Evolutionary conservation across 2,888 invertebrate species (phyloP).

Genomic region (Charanyca ferruginea): DNA sequence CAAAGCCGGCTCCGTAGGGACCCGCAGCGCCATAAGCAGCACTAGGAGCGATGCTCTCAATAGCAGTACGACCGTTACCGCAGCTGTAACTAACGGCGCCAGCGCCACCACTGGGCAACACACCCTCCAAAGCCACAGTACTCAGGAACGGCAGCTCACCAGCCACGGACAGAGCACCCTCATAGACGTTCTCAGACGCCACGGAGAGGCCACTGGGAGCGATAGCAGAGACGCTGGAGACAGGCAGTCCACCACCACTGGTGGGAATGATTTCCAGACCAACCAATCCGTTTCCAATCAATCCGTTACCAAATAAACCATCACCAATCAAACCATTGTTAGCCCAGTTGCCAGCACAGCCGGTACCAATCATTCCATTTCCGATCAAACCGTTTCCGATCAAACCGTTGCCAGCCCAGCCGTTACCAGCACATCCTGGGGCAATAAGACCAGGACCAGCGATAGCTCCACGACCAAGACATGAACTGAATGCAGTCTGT

Average conservation of each 20-base stretch:
- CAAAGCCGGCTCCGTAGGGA: background rate
- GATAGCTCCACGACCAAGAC: background rate
- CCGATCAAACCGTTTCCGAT: background rate
- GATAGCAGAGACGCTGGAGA: slow-evolving; percentile 43
- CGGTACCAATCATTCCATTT: background rate
- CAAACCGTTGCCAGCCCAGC: background rate
- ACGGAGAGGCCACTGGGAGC: slow-evolving; percentile 51
- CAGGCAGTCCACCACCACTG: slow-evolving; percentile 44
- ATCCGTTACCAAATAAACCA: slow-evolving; percentile 16
- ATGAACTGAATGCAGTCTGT: too few relatives aligned
- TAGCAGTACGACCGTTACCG: background rate
- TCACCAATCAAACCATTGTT: background rate
- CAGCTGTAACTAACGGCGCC: slow-evolving; percentile 50
- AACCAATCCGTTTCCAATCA: slow-evolving; percentile 31
- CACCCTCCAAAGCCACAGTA: slow-evolving; percentile 12
- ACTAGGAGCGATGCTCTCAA: background rate
- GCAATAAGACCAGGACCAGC: background rate
- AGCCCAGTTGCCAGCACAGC: slow-evolving; percentile 11
- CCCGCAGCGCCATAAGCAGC: slow-evolving; percentile 13
- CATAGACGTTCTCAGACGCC: slow-evolving; percentile 56
- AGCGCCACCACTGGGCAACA: slow-evolving; percentile 1
- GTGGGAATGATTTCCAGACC: slow-evolving; percentile 38
- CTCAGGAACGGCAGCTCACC: slow-evolving; percentile 28
- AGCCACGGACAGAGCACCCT: slow-evolving; percentile 47
- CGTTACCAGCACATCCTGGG: slow-evolving; percentile 17